Base-by-base conservation (phyloP, 2,797 vertebrate species). In the Cephalopachus bancanus region DNA sequence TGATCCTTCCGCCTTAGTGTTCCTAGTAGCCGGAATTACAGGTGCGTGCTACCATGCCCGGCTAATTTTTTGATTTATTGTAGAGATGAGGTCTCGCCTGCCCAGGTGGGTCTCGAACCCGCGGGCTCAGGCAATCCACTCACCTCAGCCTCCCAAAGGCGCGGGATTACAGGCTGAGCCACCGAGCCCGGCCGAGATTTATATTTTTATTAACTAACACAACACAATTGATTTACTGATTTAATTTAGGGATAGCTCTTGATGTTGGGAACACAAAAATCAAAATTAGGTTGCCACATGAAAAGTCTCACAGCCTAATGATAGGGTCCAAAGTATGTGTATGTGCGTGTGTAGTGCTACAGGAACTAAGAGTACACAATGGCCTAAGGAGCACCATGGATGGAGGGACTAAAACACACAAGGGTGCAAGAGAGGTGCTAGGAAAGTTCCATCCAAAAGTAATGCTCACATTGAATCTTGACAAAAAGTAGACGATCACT, bases 121-220 rank as follows among this genome's bases (percentile, higher is more conserved):
- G 37, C 37, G 37, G 37, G 37, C 37, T 37, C 37, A 37, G 37
- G 37, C 37, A 37, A 37, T 37, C 3, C 37, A 37, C 37, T 37
- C 37, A 37, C 37, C 37, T 37, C 37, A 37, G 37, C 37, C 37
- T 37, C 37, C 37, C 37, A 37, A 37, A 37, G 37, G 37, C 37
- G 37, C 3, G 37, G 37, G 37, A 37, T 37, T 37, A 37, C 37
- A 37, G 37, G 37, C 37, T 37, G 37, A 37, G 37, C 37, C 37
- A 37, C 37, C 37, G 37, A 37, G 37, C 37, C 37, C 37, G 37
- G 37, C 37, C 3, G 37, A 37, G 3, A 86, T 86, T 88, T 94
- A 16, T 78, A 55, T 71, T 78, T 94, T 89, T 83, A 71, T 86
- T 53, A 84, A 53, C n/a, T 67, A 69, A 79, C 74, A 87, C 5